A percentile compares a stretch with the other conserved stretches of the same genome.
Evolutionary conservation across 1,140 invertebrate genomes (phyloP).

Genomic region (Bombus turneri): DNA sequence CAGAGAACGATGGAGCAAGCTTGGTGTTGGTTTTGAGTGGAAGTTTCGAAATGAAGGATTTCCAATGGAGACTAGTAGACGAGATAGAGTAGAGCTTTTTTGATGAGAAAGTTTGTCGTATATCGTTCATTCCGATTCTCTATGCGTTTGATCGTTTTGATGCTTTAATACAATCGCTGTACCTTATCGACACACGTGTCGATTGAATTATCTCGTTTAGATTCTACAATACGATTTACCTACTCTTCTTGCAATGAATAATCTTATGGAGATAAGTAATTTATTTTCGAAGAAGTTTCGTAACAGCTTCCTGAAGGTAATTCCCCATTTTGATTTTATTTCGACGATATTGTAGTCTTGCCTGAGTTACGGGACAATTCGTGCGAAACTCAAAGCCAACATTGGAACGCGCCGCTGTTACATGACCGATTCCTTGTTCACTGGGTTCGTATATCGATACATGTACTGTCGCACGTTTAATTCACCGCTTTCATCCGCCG

Average conservation of each 20-base stretch:
- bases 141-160: no score
- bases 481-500: slow-evolving; percentile 22
- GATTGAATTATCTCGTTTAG: no score
- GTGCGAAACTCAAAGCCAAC: neutral
- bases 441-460: neutral
- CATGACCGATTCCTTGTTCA: neutral
- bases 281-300: neutral
- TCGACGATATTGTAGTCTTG: neutral
- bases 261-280: neutral
- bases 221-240: no score
- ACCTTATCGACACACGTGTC: no score
- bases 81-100: neutral
- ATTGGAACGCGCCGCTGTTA: neutral
- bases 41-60: neutral
- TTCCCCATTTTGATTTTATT: neutral
- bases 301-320: neutral
- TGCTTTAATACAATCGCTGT: no score
- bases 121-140: no score
- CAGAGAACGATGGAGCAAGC: neutral
- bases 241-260: neutral
- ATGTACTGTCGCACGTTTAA: slow-evolving; percentile 12
- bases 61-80: no score
- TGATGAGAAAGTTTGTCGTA: neutral
- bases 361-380: neutral
- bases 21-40: neutral